phyloP scores from a whole-genome alignment of 1,140 invertebrate species.

The Tyrophagus putrescentiae region DNA sequence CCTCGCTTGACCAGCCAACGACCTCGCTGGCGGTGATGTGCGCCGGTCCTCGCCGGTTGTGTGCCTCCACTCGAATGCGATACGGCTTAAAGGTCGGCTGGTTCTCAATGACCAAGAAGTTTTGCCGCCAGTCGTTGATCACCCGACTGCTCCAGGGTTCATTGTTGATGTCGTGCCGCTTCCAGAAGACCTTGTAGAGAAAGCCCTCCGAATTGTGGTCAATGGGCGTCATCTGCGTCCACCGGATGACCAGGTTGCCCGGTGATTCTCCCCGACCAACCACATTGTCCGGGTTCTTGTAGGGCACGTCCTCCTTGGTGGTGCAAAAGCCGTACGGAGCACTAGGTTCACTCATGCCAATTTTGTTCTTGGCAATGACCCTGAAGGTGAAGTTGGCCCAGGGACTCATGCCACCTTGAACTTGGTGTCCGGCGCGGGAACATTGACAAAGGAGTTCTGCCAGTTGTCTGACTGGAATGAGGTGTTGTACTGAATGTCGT shows the following conservation, averaged over 20 bases:
- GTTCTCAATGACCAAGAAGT: constrained; percentile 52
- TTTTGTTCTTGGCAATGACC: constrained; percentile 79
- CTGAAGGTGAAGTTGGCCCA: constrained; percentile 95
- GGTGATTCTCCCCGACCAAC: constrained; percentile 70
- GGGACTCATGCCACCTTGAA: constrained; percentile 63
- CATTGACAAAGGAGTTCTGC: constrained; percentile 55
- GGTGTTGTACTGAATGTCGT: constrained; percentile 84
- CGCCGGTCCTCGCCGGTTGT: constrained; percentile 75
- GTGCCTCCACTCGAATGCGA: constrained; percentile 74
- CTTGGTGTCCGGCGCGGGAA: constrained; percentile 60
- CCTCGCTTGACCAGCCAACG: constrained; percentile 86
- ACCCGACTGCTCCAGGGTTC: constrained; percentile 52
- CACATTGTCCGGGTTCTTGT: constrained; percentile 88
- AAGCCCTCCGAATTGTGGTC: constrained; percentile 90
- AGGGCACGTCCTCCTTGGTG: constrained; percentile 71
- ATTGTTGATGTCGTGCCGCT: constrained; percentile 55
- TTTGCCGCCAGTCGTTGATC: constrained; percentile 57
- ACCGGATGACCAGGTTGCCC: constrained; percentile 79
- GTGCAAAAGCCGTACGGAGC: constrained; percentile 57
- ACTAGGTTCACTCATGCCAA: constrained; percentile 74
- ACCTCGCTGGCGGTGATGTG: constrained; percentile 63
- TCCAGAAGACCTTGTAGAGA: constrained; percentile 75
- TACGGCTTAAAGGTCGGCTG: constrained; percentile 82
- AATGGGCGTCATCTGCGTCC: constrained; percentile 89
- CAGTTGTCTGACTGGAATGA: constrained; percentile 82